Evolutionary conservation across 2,888 invertebrate species (phyloP), one percentile per base, ranked within the genome.

Genomic region (Tethea ocularis): DNA sequence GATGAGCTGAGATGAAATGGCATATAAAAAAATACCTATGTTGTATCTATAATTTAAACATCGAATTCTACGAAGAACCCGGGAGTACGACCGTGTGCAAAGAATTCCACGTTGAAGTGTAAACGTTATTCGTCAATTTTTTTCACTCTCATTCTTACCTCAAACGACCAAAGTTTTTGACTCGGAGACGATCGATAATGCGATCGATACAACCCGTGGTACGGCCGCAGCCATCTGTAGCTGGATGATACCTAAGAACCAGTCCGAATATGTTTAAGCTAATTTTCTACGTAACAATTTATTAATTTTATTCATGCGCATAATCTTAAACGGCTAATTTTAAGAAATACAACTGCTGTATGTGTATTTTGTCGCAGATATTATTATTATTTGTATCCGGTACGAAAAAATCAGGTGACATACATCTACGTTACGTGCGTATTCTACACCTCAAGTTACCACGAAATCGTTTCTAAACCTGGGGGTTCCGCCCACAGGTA

Each of bases 111-210:
- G 26, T 53, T 53, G 24, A 17, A 17, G 26, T 29, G 26, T 24
- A 26, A 53, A 54, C 54, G 54, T 20, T 36, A 36, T 33, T 36
- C 54, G 33, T 46, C 46, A 46, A 20, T 69, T 7, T 66, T 72
- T 71, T 77, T 71, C 73, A 71, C 75, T 72, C 68, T 77, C 82
- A 75, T 82, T 84, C 91, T 91, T 91, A 91, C 91, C 91, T 91
- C 85, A 86, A 84, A 78, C 86, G 89, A 89, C 84, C 88, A 89
- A 91, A 80, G 88, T 89, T 90, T 91, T 91, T 91, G 90, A 91
- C 84, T 72, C 89, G 91, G 73, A 90, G 90, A 68, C 86, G 89
- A 83, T 86, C 86, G 90, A 88, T 78, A 78, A 90, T 86, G 69
- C 89, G 89, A 86, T 84, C 87, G 82, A 91, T 86, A 88, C 89